Evolutionary conservation across 1,140 invertebrate genomes (phyloP), one percentile per base, ranked within the genome.

Genomic region (Limonius californicus): DNA sequence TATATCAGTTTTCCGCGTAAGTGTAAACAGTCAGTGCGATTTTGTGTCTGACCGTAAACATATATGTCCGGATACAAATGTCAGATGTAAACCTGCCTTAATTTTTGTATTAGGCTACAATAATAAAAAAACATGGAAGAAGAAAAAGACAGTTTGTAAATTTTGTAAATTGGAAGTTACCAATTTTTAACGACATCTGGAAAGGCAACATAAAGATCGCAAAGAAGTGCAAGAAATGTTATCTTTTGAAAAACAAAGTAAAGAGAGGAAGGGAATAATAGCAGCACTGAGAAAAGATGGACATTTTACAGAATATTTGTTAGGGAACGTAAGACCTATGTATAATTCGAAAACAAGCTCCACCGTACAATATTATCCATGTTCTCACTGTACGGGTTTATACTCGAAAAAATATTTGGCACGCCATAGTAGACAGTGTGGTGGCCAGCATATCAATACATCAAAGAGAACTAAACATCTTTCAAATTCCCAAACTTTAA

Each of bases 131-230:
- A 32, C 27, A 32, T 45, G 43, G 43, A 45, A 45, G 16, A 54
- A 54, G 20, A 54, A 54, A 20, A 18, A 54, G 14, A 54, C 16
- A 7, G 3, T 20, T 23, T 54, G 50, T 23, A 54, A 54, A 23
- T 54, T 54, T 6, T 54, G 50, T 54, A 54, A 8, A 4, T 19
- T 20, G 14, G 7, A 19, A 7, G 65, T 67, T 11, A 62, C 62
- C 18, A 67, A 67, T 59, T 67, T 67, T 65, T 58, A 67, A 62
- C 4, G 58, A 4, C 65, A 67, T 62, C 45, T 67, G 45, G 54
- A 66, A 55, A 45, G 65, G 39, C 30, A 66, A 30, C 58, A 67
- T 43, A 42, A 1, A 12, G 62, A 64, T 21, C 20, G 32, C 14
- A 57, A 67, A 54, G 54, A 57, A 57, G 65, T 67, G 4, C 9